Evolutionary conservation across 2,113 vertebrate genomes (phyloP), one percentile per base, ranked within the genome.

Genomic region (Otocyon megalotis): DNA sequence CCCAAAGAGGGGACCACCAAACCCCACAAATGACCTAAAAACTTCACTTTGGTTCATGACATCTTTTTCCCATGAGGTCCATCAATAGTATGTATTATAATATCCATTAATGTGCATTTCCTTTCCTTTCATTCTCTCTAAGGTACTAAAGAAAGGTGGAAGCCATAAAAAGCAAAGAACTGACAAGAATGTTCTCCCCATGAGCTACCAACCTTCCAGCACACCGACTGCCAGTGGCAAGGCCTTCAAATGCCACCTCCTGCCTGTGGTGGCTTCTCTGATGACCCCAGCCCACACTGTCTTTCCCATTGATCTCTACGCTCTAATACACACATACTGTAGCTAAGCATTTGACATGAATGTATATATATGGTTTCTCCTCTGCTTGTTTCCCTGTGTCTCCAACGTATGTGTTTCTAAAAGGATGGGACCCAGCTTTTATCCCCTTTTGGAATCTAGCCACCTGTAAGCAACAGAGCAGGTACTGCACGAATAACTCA

Each of bases 261-360:
- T 62, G 20, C 7, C 84, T 19, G 15, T 1, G 8, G 72, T 13
- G 30, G 1, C 22, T 30, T 10, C 26, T 22, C 77, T 13, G n/a
- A 65, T 5, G n/a, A 48, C 9, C 50, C 37, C 35, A 20, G 28
- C 16, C n/a, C 53, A 15, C 0, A 2, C 2, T 53, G 17, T 1
- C 16, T 26, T 67, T 5, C 63, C 82, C 9, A 13, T 1, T 11
- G 1, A 12, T 72, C 22, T 17, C 30, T 53, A 28, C 2, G 10
- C n/a, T 11, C 19, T 28, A 35, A 56, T 2, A 13, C 26, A 19
- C 0, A 2, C 11, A 76, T 19, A 9, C 8, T 1, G 13, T 0
- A n/a, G 32, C 54, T 19, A 85, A 63, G 50, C 50, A 17, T 30
- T 26, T n/a, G 54, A 35, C 88, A 43, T 43, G 43, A 43, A 43